phyloP scores from a whole-genome alignment of 2,888 invertebrate species.

The Oxycera nigricornis region DNA sequence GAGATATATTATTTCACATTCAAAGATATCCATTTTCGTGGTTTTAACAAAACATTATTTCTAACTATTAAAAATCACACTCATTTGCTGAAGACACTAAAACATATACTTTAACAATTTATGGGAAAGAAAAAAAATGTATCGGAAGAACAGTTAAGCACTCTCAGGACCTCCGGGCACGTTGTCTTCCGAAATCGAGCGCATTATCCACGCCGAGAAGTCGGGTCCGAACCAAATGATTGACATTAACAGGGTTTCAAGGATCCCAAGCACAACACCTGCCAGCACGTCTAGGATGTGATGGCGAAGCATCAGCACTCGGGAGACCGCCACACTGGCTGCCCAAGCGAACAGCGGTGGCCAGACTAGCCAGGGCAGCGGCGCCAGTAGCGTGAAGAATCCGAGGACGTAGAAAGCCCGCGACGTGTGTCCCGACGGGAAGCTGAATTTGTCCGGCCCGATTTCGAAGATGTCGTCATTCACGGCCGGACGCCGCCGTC shows the following conservation, averaged over 20 bases:
- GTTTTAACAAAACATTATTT: no score
- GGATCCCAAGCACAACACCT: conserved; percentile 76
- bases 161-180: conserved; percentile 50
- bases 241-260: conserved; percentile 71
- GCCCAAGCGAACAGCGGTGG: conserved; percentile 79
- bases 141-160: conserved; percentile 14
- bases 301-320: conserved; percentile 85
- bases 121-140: neutral
- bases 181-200: conserved; percentile 53
- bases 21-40: no score
- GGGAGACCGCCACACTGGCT: conserved; percentile 74
- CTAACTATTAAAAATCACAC: no score
- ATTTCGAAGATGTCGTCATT: conserved; percentile 73
- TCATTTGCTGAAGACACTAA: no score
- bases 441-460: conserved; percentile 87
- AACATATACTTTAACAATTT: no score
- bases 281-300: conserved; percentile 83
- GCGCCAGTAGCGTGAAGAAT: conserved; percentile 73
- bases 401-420: conserved; percentile 78
- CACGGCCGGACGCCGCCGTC: conserved; percentile 78
- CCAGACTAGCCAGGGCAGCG: conserved; percentile 67
- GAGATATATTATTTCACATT: no score
- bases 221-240: conserved; percentile 74
- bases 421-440: conserved; percentile 95
- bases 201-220: conserved; percentile 61